Evolutionary conservation across 2,888 invertebrate genomes (phyloP).

Genomic region (Halictus quadricinctus): DNA sequence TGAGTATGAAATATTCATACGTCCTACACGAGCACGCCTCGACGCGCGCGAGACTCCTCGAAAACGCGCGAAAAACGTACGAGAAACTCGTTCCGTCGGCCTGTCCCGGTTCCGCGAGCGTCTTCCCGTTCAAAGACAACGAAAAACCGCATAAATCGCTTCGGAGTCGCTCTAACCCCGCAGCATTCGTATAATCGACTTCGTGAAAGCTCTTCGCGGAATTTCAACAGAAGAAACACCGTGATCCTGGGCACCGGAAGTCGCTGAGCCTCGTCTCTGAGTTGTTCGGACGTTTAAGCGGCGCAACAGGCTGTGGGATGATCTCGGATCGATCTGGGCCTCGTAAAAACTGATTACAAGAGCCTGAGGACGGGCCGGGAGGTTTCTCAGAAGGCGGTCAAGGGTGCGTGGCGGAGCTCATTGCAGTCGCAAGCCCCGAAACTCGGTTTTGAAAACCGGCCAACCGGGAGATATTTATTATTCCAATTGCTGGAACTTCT

Average conservation of each 20-base stretch:
- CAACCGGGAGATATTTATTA: conserved; percentile 42
- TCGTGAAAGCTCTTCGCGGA: not conserved
- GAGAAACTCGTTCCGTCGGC: not conserved
- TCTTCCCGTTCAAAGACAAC: not conserved
- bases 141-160: not conserved
- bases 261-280: not conserved
- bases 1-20: conserved; percentile 80
- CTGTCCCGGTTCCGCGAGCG: not conserved
- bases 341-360: conserved; percentile 4
- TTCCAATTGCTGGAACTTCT: conserved; percentile 39
- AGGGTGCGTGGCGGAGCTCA: conserved; percentile 15
- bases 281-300: not conserved
- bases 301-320: conserved; percentile 43
- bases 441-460: conserved; percentile 32
- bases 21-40: not conserved
- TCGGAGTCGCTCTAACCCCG: not conserved
- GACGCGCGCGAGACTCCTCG: not conserved
- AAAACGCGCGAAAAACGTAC: conserved; percentile 1
- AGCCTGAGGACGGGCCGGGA: not conserved
- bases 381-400: conserved; percentile 46
- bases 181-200: not conserved
- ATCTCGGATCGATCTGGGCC: not conserved
- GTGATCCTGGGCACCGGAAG: not conserved
- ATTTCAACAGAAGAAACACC: not conserved
- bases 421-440: conserved; percentile 11